Percentiles rank a stretch among this genome's conserved stretches.
These are phyloP conservation scores for Drosophila murphyi DNA, from an alignment of 1,140 invertebrate species.

Conservation along the genomic window DNA sequence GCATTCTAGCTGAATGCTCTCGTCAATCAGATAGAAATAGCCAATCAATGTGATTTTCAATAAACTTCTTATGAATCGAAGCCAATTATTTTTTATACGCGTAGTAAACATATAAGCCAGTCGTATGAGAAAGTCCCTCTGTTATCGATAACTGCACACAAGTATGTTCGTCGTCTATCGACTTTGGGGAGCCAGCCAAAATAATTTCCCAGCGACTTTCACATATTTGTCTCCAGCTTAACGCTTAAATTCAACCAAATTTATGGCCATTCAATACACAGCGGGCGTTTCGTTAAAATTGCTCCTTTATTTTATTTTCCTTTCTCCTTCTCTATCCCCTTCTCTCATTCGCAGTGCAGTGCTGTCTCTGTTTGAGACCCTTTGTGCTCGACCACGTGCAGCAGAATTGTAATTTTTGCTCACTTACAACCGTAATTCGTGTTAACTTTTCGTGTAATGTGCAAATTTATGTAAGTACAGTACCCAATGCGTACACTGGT, in stretches of 20 bases:
- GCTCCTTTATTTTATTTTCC: background rate
- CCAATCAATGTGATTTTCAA: too few relatives aligned
- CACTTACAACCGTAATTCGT: constrained; percentile 70
- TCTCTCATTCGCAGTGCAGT: background rate
- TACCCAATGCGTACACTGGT: background rate
- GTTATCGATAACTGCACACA: constrained; percentile 3
- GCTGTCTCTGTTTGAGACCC: background rate
- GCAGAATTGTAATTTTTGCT: constrained; percentile 59
- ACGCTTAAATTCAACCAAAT: constrained; percentile 47
- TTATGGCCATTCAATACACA: constrained; percentile 58
- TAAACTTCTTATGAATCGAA: too few relatives aligned
- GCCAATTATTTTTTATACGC: too few relatives aligned
- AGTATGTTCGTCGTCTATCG: constrained; percentile 1
- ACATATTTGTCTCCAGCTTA: constrained; percentile 46
- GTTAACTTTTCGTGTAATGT: constrained; percentile 68
- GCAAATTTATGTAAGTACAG: constrained; percentile 55
- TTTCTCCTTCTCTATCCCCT: background rate
- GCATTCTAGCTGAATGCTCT: too few relatives aligned
- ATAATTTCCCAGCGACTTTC: constrained; percentile 30
- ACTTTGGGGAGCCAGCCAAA: constrained; percentile 1
- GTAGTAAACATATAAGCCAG: too few relatives aligned
- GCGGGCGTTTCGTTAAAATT: background rate
- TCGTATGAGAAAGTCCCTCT: background rate
- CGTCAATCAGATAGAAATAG: too few relatives aligned
- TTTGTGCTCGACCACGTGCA: constrained; percentile 6